These are phyloP conservation scores for Antheraea assamensis DNA, from an alignment of 2,888 invertebrate genomes.

Conservation along the genomic window DNA sequence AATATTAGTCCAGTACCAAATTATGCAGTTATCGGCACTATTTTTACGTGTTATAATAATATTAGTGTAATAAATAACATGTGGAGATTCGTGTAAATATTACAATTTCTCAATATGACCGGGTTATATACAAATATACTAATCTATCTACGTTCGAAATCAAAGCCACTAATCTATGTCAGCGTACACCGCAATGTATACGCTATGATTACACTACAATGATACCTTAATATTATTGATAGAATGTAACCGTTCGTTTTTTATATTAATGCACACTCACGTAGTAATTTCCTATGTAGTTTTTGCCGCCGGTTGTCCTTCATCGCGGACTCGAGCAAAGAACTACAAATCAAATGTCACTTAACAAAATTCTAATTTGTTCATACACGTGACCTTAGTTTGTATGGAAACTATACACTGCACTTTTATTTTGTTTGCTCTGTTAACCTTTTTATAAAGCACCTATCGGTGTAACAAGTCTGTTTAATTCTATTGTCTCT, in stretches of 20 bases:
- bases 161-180: background rate
- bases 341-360: background rate
- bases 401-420: constrained; percentile 1
- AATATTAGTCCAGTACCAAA: background rate
- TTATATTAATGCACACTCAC: background rate
- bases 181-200: background rate
- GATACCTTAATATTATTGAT: background rate
- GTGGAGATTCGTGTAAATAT: background rate
- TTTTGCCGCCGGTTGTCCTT: constrained; percentile 8
- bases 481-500: no score
- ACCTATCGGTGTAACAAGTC: no score
- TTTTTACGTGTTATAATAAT: background rate
- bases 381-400: background rate
- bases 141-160: background rate
- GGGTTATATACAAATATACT: background rate
- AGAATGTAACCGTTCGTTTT: background rate
- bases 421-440: background rate
- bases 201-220: background rate
- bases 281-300: constrained; percentile 12
- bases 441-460: background rate
- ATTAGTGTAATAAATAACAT: background rate
- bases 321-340: background rate
- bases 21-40: no score
- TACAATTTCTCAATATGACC: background rate
- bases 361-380: constrained; percentile 1